Evolutionary conservation across 2,888 invertebrate species (phyloP), one percentile per base, ranked within the genome.

Genomic region (Sicus ferrugineus): DNA sequence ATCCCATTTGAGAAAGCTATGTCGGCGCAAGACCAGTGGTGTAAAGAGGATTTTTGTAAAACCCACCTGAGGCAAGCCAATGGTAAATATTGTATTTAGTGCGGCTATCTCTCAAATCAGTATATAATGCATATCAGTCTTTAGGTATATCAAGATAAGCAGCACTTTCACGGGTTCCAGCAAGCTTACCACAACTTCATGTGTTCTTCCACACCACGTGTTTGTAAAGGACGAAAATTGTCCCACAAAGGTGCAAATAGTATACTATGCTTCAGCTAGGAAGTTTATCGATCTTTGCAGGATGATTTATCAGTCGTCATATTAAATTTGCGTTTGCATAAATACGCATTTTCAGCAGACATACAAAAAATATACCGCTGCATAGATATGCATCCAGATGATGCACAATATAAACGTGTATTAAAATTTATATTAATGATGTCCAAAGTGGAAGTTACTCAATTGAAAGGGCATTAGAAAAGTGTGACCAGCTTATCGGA

Each of bases 1-100:
- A 63, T 52, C 1, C 58, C 70, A 48, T n/a, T 28, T 2, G 38
- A 63, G 28, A 14, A 30, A 46, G 30, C n/a, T 9, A 19, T 67
- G 3, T 70, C 59, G 3, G 7, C 19, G 6, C 69, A 72, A 69
- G 71, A 73, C n/a, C 63, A 67, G 64, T 71, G 71, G 69, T 70
- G 70, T 67, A 70, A 68, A 69, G 54, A 71, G 14, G 69, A 64
- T 48, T 71, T 73, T n/a, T 34, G 46, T 26, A n/a, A 67, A 65
- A 52, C 23, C 34, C 52, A 61, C 28, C 9, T 11, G 3, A 38
- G 68, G 14, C 68, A 68, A 54, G 11, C 68, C 9, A 54, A 63
- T 28, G 54, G 68, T 21, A 68, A 52, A 52, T n/a, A n/a, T n/a
- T n/a, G n/a, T 68, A 68, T 31, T 34, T 52, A 21, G 62, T 62